Conservation (phyloP, 2,888 invertebrate genomes). For the Tipula confusa region DNA sequence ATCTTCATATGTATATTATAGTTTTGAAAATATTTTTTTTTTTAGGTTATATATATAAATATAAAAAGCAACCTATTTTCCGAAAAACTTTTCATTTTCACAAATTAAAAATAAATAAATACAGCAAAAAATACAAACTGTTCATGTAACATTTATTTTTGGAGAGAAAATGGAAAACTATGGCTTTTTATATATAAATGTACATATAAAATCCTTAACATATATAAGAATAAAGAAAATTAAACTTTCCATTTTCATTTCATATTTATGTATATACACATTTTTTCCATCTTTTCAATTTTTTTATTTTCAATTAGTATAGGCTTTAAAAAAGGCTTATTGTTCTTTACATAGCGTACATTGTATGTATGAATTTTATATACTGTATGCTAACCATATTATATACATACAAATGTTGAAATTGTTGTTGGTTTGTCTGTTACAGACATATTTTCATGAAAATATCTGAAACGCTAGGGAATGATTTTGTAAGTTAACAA, state of each 20-base stretch:
- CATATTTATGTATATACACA: not conserved
- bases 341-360: not conserved
- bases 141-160: not conserved
- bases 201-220: not conserved
- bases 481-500: no score
- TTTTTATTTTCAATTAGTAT: not conserved
- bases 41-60: not conserved
- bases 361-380: not conserved
- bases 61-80: not conserved
- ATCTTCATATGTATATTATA: not conserved
- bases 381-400: not conserved
- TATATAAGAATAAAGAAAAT: conserved; percentile 15
- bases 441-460: not conserved
- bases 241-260: not conserved
- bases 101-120: not conserved
- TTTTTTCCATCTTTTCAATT: not conserved
- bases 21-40: not conserved
- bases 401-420: no score
- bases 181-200: not conserved
- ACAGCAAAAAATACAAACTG: not conserved
- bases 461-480: not conserved
- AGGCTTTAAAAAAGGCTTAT: not conserved
- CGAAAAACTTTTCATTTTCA: not conserved
- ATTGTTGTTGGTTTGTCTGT: not conserved
- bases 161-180: not conserved